Percentiles rank a stretch among this genome's conserved stretches.
phyloP scores from a whole-genome alignment of 2,888 invertebrate genomes.

The Brassicogethes aeneus region DNA sequence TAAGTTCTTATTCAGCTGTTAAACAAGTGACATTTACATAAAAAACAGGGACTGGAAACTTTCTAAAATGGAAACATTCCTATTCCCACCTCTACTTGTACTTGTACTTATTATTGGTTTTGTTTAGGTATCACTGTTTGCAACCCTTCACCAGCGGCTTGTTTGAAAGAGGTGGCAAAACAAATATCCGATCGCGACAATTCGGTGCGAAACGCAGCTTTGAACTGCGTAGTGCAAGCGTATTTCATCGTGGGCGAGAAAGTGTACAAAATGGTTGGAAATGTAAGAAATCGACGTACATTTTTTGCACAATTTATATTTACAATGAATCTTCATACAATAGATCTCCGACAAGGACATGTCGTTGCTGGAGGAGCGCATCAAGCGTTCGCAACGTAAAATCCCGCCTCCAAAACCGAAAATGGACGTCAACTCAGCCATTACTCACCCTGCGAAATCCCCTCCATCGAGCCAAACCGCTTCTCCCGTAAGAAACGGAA shows the following conservation, averaged over 20 bases:
- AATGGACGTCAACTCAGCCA: slow-evolving; percentile 7
- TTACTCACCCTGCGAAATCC: slow-evolving; percentile 10
- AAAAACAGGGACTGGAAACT: too few species aligned
- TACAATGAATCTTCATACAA: not conserved
- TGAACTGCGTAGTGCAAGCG: slow-evolving; percentile 87
- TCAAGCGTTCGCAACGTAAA: slow-evolving; percentile 78
- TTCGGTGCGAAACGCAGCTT: slow-evolving; percentile 88
- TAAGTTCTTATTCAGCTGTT: too few species aligned
- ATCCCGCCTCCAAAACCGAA: slow-evolving; percentile 30
- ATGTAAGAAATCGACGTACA: too few species aligned
- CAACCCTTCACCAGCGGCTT: slow-evolving; percentile 67
- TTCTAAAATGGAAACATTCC: too few species aligned
- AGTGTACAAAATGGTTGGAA: slow-evolving; percentile 84
- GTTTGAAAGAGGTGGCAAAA: slow-evolving; percentile 83
- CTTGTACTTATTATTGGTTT: too few species aligned
- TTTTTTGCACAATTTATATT: slow-evolving; percentile 1
- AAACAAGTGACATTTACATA: too few species aligned
- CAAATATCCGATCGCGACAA: slow-evolving; percentile 96
- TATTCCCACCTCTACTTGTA: too few species aligned
- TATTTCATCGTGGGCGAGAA: slow-evolving; percentile 87
- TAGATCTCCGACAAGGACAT: slow-evolving; percentile 90
- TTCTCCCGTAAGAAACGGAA: slow-evolving; percentile 10
- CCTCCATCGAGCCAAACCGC: slow-evolving; percentile 18
- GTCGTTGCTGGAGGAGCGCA: slow-evolving; percentile 89
- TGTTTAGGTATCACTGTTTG: slow-evolving; percentile 63